Conservation (phyloP, 2,888 invertebrate genomes). For the Andrena camellia region DNA sequence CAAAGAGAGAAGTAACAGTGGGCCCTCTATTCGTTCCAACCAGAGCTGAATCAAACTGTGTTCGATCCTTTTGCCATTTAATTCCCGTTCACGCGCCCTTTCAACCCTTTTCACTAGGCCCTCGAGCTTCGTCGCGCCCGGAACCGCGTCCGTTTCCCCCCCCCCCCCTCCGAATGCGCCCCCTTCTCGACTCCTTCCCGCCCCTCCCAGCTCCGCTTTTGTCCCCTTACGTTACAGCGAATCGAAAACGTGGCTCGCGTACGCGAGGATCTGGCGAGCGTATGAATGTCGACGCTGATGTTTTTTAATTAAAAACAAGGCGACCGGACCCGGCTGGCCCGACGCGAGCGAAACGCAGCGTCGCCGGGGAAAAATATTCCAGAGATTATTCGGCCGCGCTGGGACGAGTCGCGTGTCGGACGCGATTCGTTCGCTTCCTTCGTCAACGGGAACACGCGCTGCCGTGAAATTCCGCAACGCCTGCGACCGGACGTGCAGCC, state of each 20-base stretch:
- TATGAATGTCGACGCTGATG: constrained; percentile 47
- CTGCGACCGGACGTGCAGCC: background rate
- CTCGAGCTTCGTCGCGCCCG: background rate
- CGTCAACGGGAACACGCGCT: background rate
- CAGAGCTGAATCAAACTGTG: background rate
- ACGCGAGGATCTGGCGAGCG: constrained; percentile 15
- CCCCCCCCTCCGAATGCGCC: background rate
- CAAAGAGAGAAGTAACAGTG: no score
- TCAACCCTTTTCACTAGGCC: background rate
- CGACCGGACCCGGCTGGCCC: constrained; percentile 7
- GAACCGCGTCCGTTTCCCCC: background rate
- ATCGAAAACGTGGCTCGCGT: constrained; percentile 19
- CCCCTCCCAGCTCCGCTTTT: background rate
- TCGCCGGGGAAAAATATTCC: constrained; percentile 49
- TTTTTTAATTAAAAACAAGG: constrained; percentile 73
- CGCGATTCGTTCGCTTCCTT: constrained; percentile 3
- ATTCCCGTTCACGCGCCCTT: constrained; percentile 5
- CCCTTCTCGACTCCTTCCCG: background rate
- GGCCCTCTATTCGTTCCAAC: no score
- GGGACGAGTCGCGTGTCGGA: constrained; percentile 42
- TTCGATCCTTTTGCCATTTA: background rate
- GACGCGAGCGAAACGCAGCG: constrained; percentile 52
- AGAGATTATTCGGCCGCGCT: constrained; percentile 41
- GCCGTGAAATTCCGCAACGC: background rate
- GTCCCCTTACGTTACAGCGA: background rate